Conservation (phyloP, 2,888 invertebrate genomes). For the Chouioia cunea region DNA sequence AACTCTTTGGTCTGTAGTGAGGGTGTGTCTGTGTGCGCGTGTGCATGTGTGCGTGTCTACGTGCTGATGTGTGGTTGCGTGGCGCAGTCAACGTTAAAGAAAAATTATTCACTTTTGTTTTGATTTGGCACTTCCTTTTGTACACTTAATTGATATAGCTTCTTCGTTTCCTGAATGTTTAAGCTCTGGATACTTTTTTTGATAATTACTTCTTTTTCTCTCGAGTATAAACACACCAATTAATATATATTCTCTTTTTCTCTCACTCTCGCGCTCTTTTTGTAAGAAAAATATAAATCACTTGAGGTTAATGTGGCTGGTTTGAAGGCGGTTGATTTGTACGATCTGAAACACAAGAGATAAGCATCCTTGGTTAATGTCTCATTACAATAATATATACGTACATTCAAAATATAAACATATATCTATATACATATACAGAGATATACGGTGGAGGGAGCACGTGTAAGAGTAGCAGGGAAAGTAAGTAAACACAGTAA, state of each 20-base stretch:
- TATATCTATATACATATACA: neutral
- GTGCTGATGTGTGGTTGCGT: no score
- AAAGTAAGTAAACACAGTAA: slow-evolving; percentile 48
- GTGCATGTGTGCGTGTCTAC: slow-evolving; percentile 25
- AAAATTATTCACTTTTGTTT: slow-evolving; percentile 48
- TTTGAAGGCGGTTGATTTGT: slow-evolving; percentile 69
- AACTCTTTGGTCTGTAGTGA: slow-evolving; percentile 67
- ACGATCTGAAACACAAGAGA: slow-evolving; percentile 64
- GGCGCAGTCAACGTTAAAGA: slow-evolving; percentile 31
- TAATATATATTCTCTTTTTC: slow-evolving; percentile 52
- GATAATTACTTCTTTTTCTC: slow-evolving; percentile 51
- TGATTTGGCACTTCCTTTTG: slow-evolving; percentile 67
- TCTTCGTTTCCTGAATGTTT: slow-evolving; percentile 56
- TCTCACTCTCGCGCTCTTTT: slow-evolving; percentile 47
- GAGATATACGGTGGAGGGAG: neutral
- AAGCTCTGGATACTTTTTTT: slow-evolving; percentile 45
- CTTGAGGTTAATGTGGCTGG: slow-evolving; percentile 70
- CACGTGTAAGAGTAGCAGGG: slow-evolving; percentile 5
- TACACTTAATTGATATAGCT: slow-evolving; percentile 66
- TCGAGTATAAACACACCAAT: slow-evolving; percentile 67
- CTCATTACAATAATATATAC: slow-evolving; percentile 36
- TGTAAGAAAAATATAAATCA: slow-evolving; percentile 69
- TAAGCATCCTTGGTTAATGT: slow-evolving; percentile 29
- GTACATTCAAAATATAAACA: neutral
- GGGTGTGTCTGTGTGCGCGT: slow-evolving; percentile 38